Evolutionary conservation across 2,797 vertebrate genomes (phyloP).

Genomic region (Sparus aurata): DNA sequence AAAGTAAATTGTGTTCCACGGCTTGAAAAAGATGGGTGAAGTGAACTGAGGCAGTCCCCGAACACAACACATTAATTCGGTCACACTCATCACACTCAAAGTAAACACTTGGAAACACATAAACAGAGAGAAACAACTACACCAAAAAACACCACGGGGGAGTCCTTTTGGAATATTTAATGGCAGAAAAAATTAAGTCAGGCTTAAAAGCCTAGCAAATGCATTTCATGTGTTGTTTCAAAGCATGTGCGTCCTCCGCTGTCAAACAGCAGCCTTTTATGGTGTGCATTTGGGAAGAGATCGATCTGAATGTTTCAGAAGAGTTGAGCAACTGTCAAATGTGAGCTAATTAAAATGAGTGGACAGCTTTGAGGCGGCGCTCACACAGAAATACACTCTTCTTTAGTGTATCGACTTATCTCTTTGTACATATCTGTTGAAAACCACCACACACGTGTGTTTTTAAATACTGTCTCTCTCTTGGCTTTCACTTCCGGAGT

Average conservation of each 20-base stretch:
- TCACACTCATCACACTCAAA: conserved; percentile 13
- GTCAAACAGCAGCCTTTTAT: conserved; percentile 16
- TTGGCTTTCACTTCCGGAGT: neutral
- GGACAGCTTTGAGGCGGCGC: conserved; percentile 6
- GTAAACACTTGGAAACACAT: conserved; percentile 9
- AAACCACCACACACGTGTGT: neutral
- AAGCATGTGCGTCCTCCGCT: neutral
- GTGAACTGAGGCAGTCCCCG: conserved; percentile 2
- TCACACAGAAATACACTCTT: neutral
- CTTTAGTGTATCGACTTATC: neutral
- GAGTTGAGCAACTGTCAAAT: conserved; percentile 39
- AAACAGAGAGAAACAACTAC: conserved; percentile 10
- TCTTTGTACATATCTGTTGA: neutral
- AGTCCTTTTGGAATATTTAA: conserved; percentile 28
- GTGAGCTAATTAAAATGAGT: conserved; percentile 34
- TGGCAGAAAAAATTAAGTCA: conserved; percentile 21
- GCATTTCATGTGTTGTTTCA: conserved; percentile 11
- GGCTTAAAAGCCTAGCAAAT: conserved; percentile 21
- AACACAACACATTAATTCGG: conserved; percentile 12
- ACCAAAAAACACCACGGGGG: neutral
- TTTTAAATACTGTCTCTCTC: neutral
- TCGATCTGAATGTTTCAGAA: conserved; percentile 52
- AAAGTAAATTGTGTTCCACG: neutral
- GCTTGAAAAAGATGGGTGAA: neutral
- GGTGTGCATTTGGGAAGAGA: neutral